These are phyloP conservation scores for Holothuria glaberrima DNA, from an alignment of 35 echinoderm and acorn worm genomes.

Conservation along the genomic window DNA sequence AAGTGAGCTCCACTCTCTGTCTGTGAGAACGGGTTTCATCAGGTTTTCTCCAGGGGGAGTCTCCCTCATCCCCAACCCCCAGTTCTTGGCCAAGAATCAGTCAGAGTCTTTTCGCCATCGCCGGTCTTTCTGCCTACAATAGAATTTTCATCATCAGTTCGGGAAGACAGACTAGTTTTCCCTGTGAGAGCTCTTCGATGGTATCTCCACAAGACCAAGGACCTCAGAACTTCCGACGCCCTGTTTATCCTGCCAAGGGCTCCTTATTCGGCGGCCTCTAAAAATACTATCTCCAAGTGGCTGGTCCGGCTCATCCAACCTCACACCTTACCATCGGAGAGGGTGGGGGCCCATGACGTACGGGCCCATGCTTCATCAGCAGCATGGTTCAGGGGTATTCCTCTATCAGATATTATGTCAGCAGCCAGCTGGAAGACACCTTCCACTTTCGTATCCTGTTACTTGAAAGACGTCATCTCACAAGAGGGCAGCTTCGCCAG, in stretches of 20 bases:
- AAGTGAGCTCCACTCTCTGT: constrained; percentile 25
- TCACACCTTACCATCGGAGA: not conserved
- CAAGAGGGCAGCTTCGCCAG: not conserved
- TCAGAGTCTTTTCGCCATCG: not conserved
- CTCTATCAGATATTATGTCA: not conserved
- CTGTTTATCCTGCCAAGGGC: not conserved
- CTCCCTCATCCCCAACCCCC: not conserved
- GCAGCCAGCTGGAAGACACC: not conserved
- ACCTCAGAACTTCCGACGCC: not conserved
- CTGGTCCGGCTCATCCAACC: not conserved
- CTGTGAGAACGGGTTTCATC: not conserved
- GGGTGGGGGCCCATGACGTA: not conserved
- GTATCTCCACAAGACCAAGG: not conserved
- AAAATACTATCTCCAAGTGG: not conserved
- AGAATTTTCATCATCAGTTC: not conserved
- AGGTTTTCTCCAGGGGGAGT: not conserved
- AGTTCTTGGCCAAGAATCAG: constrained; percentile 39
- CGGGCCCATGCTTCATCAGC: not conserved
- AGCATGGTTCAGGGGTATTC: not conserved
- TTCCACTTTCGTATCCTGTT: not conserved
- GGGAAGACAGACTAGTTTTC: constrained; percentile 1
- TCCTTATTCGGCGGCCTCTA: not conserved
- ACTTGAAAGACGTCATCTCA: not conserved
- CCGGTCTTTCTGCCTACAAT: constrained; percentile 4
- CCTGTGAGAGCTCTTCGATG: not conserved